Evolutionary conservation across 92 coral and sea anemone species (phyloP).

Genomic region (Metridium senile): DNA sequence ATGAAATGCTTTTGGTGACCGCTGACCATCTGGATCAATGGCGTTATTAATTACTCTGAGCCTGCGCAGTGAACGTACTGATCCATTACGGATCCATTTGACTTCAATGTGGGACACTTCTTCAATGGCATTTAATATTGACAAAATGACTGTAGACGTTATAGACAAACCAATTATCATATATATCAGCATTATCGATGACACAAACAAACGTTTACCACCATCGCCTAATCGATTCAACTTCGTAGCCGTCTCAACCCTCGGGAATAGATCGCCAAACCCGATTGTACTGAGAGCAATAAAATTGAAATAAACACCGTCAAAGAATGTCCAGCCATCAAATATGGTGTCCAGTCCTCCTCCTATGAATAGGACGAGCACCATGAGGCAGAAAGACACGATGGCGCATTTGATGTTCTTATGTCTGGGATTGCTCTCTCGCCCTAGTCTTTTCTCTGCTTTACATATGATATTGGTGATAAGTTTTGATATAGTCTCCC

Average conservation of each 20-base stretch:
- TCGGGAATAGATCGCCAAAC: conserved; percentile 87
- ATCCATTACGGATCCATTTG: conserved; percentile 30
- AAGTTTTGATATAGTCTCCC: conserved; percentile 55
- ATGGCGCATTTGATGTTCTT: conserved; percentile 64
- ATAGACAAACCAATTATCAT: conserved; percentile 74
- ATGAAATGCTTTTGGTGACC: neutral
- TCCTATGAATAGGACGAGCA: conserved; percentile 59
- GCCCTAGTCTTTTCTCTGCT: conserved; percentile 38
- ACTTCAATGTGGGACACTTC: conserved; percentile 64
- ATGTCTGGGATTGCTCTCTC: conserved; percentile 25
- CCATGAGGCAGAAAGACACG: conserved; percentile 72
- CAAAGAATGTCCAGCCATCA: conserved; percentile 89
- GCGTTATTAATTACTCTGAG: neutral
- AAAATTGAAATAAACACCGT: conserved; percentile 84
- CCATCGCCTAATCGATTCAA: conserved; percentile 72
- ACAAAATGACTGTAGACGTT: conserved; percentile 70
- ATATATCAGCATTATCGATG: conserved; percentile 65
- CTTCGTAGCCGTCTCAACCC: conserved; percentile 72
- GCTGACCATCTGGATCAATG: conserved; percentile 1
- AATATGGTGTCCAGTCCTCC: conserved; percentile 73
- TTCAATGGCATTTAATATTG: conserved; percentile 77
- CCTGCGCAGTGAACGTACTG: conserved; percentile 19
- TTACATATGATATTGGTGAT: conserved; percentile 40
- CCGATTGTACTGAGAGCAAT: conserved; percentile 86
- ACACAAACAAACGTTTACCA: conserved; percentile 76